These are phyloP conservation scores for Mus minutoides DNA, from an alignment of 2,797 vertebrate genomes.

Conservation along the genomic window DNA sequence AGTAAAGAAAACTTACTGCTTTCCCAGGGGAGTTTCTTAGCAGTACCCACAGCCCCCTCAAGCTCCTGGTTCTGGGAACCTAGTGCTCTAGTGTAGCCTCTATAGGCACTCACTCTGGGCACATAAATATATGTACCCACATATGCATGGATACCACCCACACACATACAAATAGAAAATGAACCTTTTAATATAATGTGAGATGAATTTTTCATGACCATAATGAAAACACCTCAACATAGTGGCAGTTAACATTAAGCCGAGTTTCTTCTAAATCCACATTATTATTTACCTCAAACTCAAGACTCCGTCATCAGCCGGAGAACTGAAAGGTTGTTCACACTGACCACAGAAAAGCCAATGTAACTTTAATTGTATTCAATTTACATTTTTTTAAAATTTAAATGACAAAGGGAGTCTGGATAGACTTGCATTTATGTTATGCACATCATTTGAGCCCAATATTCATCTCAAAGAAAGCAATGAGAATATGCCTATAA, in stretches of 20 bases:
- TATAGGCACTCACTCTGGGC: not conserved
- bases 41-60: not conserved
- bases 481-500: not conserved
- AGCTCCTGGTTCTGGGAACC: not conserved
- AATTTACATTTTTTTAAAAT: not conserved
- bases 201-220: not conserved
- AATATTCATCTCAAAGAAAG: not conserved
- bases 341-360: constrained; percentile 1
- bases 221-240: constrained; percentile 1
- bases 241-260: constrained; percentile 5
- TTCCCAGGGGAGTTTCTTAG: not conserved
- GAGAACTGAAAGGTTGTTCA: constrained; percentile 14
- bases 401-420: not conserved
- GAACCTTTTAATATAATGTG: not conserved
- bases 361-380: not conserved
- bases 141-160: not conserved
- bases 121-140: not conserved
- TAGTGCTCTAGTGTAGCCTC: not conserved
- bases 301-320: not conserved
- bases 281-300: not conserved
- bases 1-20: not conserved
- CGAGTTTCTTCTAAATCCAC: not conserved
- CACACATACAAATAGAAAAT: not conserved
- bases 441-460: constrained; percentile 20
- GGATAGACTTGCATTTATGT: not conserved